Evolutionary conservation across 2,888 invertebrate genomes (phyloP).

Genomic region (Platypus cylindrus): DNA sequence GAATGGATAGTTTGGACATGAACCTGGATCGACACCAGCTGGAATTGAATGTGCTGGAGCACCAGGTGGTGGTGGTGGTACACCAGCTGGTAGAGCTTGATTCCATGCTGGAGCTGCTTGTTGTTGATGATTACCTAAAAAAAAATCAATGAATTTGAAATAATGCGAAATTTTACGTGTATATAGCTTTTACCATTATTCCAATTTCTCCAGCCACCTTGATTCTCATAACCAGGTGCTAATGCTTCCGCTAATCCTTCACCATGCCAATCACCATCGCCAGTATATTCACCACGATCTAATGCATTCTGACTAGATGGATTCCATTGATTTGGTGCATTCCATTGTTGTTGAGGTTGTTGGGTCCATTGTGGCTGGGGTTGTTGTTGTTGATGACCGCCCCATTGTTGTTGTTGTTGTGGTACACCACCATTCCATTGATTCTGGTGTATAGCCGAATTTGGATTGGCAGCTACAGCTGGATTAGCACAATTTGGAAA

Average conservation of each 20-base stretch:
- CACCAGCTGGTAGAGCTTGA: slow-evolving; percentile 6
- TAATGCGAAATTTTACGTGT: too few relatives aligned
- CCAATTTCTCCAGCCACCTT: slow-evolving; percentile 14
- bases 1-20: slow-evolving; percentile 36
- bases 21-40: slow-evolving; percentile 33
- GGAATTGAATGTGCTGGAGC: slow-evolving; percentile 26
- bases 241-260: slow-evolving; percentile 35
- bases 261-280: slow-evolving; percentile 33
- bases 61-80: slow-evolving; percentile 17
- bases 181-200: slow-evolving; percentile 14
- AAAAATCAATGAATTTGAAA: slow-evolving; percentile 19
- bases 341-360: slow-evolving; percentile 13
- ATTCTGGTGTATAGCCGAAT: slow-evolving; percentile 23
- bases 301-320: slow-evolving; percentile 24
- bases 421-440: slow-evolving; percentile 14
- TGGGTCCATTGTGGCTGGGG: slow-evolving; percentile 7
- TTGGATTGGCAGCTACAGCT: slow-evolving; percentile 31
- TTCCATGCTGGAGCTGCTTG: slow-evolving; percentile 17
- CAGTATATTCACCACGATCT: slow-evolving; percentile 27
- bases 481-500: slow-evolving; percentile 34
- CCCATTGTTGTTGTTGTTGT: slow-evolving; percentile 18
- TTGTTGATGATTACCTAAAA: slow-evolving; percentile 19
- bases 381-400: slow-evolving; percentile 9
- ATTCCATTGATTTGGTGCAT: slow-evolving; percentile 19
- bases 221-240: slow-evolving; percentile 25